phyloP scores from a whole-genome alignment of 35 echinoderm and acorn worm species.

The Ophiothrix spiculata region DNA sequence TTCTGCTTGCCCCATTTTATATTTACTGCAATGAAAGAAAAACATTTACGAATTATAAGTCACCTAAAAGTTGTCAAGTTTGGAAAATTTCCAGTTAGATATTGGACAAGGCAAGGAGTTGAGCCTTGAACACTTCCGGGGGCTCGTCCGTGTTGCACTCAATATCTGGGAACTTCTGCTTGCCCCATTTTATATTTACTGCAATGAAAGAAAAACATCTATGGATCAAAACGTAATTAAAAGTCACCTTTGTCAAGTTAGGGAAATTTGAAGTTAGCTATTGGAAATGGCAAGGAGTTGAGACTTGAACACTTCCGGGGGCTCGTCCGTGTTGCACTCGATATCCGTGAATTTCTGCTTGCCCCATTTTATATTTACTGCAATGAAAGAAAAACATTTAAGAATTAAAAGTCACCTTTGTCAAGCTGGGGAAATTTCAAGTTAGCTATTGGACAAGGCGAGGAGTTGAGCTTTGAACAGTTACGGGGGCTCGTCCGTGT shows the following conservation, averaged over 20 bases:
- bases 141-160: conserved; percentile 77
- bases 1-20: conserved; percentile 99
- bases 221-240: too few species aligned
- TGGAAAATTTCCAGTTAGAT: conserved; percentile 94
- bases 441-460: conserved; percentile 78
- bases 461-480: conserved; percentile 93
- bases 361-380: conserved; percentile 98
- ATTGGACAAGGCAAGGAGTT: conserved; percentile 94
- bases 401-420: too few species aligned
- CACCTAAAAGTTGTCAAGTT: conserved; percentile 69
- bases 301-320: conserved; percentile 83
- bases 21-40: conserved; percentile 81
- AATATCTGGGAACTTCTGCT: conserved; percentile 91
- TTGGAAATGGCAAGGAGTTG: conserved; percentile 94
- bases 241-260: too few species aligned
- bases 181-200: conserved; percentile 98
- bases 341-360: conserved; percentile 94
- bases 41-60: conserved; percentile 36
- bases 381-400: conserved; percentile 68
- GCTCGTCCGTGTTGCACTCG: conserved; percentile 74
- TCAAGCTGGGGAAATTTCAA: too few species aligned
- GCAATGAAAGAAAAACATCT: too few species aligned
- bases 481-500: conserved; percentile 71
- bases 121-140: conserved; percentile 88
- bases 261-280: conserved; percentile 62